Percentiles rank a stretch among this genome's conserved stretches.
These are phyloP conservation scores for Ferdinandea cuprea DNA, from an alignment of 2,888 invertebrate species.

Conservation along the genomic window DNA sequence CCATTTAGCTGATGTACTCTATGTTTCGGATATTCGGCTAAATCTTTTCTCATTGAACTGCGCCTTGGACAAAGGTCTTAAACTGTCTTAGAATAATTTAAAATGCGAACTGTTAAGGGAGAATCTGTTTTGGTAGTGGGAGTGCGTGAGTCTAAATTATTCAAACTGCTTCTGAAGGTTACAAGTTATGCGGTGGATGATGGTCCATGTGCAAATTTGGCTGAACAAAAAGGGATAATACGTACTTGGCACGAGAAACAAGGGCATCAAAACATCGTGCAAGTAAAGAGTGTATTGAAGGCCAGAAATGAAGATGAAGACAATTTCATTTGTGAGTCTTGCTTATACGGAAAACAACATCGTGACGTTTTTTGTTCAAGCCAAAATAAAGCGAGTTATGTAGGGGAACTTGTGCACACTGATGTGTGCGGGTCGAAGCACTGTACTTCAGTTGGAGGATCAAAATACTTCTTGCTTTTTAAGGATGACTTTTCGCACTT, in stretches of 20 bases:
- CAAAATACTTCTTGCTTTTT: slow-evolving; percentile 42
- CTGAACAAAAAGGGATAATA: too few species aligned
- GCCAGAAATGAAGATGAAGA: slow-evolving; percentile 49
- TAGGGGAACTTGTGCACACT: slow-evolving; percentile 74
- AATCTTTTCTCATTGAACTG: slow-evolving; percentile 74
- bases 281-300: slow-evolving; percentile 71
- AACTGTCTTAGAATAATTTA: slow-evolving; percentile 40
- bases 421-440: slow-evolving; percentile 75
- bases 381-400: slow-evolving; percentile 54
- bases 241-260: too few species aligned
- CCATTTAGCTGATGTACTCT: slow-evolving; percentile 67
- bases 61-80: neutral
- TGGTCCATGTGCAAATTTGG: slow-evolving; percentile 15
- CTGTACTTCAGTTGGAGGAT: slow-evolving; percentile 68
- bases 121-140: neutral
- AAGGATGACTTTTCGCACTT: slow-evolving; percentile 13
- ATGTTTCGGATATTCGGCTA: slow-evolving; percentile 70
- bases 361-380: slow-evolving; percentile 64
- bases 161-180: slow-evolving; percentile 54
- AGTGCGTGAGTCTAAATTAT: slow-evolving; percentile 43
- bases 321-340: slow-evolving; percentile 73
- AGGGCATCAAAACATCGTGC: slow-evolving; percentile 71
- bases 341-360: slow-evolving; percentile 75
- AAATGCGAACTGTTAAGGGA: slow-evolving; percentile 54
- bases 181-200: neutral